Percentiles rank a stretch among this genome's conserved stretches.
Conservation (phyloP, 2,888 invertebrate species). For the Macrosoma leucophasiata region DNA sequence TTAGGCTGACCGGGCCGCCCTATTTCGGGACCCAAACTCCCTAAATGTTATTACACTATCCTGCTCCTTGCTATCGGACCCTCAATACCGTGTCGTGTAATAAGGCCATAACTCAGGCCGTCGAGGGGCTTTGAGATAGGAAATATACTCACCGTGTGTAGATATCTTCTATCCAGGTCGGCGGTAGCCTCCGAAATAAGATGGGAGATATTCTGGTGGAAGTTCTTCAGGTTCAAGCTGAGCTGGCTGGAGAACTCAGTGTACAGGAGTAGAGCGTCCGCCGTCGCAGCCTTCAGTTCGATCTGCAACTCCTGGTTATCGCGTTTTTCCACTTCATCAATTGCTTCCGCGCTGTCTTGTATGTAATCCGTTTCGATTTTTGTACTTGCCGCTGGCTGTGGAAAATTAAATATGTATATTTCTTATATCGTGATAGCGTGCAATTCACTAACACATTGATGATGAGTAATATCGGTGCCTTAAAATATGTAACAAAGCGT, state of each 20-base stretch:
- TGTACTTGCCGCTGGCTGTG: constrained; percentile 29
- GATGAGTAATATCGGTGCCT: too few species aligned
- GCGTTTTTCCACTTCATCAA: constrained; percentile 38
- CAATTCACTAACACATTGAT: too few species aligned
- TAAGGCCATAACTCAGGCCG: too few species aligned
- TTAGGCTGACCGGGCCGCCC: too few species aligned
- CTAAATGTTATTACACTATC: too few species aligned
- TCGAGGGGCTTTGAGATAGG: background rate
- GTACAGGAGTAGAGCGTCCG: constrained; percentile 50
- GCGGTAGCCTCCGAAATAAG: constrained; percentile 36
- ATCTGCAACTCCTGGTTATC: constrained; percentile 40
- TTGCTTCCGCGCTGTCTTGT: constrained; percentile 19
- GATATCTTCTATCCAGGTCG: constrained; percentile 22
- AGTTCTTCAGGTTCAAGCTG: constrained; percentile 43
- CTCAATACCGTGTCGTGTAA: too few species aligned
- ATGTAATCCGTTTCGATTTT: constrained; percentile 33
- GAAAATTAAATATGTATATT: too few species aligned
- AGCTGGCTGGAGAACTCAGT: constrained; percentile 50
- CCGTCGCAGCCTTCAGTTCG: constrained; percentile 39
- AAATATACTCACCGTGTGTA: constrained; percentile 35
- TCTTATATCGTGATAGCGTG: too few species aligned
- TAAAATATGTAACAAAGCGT: too few species aligned
- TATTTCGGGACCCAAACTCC: too few species aligned
- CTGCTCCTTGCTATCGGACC: too few species aligned
- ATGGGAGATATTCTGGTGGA: constrained; percentile 42